Base-by-base conservation (phyloP, 2,797 vertebrate genomes). In the Setipinna tenuifilis region DNA sequence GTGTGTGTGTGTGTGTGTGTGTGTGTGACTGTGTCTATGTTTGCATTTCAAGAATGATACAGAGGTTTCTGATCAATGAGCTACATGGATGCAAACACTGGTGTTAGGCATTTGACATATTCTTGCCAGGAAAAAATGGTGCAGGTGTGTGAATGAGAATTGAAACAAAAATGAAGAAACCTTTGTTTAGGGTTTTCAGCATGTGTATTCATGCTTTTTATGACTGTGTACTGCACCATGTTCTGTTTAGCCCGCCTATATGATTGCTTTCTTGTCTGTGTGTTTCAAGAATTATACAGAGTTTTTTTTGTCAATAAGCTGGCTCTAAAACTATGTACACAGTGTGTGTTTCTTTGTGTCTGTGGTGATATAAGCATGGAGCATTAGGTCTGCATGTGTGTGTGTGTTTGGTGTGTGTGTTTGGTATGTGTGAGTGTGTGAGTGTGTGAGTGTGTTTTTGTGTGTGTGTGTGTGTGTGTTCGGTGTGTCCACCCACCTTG, bases 31-130 rank as follows among this genome's bases (percentile, higher is more conserved):
- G 50, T 54, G 7, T 54, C 6, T 54, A 1, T n/a, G 14, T 54
- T 6, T 54, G 14, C 89, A 98, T 98, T 96, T 98, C 98, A 82
- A 99, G 94, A 93, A 99, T 97, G 86, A 97, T 98, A 71, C 98
- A 99, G 89, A 98, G 97, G 11, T 98, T 97, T 68, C 97, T 17
- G 17, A 17, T 58, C 57, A 17, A 17, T 54, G 50, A 14, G 50
- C 50, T 54, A 1, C 14, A 9, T 10, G 14, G 50, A 54, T 54
- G 50, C 14, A 14, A 54, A 54, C n/a, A n/a, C n/a, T n/a, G n/a
- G n/a, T n/a, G n/a, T n/a, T n/a, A n/a, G n/a, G n/a, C n/a, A n/a
- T n/a, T n/a, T n/a, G n/a, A n/a, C n/a, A n/a, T n/a, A n/a, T n/a
- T n/a, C n/a, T n/a, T n/a, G n/a, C n/a, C n/a, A n/a, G n/a, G n/a